phyloP scores from a whole-genome alignment of 2,113 vertebrate species.

The Octodon degus region DNA sequence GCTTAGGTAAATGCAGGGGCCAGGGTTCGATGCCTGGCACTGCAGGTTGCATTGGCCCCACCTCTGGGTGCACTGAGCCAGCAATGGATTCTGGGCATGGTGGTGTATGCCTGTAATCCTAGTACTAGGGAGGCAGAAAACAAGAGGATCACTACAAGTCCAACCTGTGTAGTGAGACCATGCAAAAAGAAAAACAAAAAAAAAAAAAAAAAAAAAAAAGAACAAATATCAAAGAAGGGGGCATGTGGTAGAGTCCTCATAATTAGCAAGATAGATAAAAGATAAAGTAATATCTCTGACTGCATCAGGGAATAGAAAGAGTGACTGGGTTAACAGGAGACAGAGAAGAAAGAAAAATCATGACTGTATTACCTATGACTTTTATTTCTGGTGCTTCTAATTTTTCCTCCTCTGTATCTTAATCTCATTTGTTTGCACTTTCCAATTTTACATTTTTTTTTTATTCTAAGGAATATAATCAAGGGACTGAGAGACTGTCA shows the following conservation, averaged over 20 bases:
- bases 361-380: accelerated
- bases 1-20: too few species aligned
- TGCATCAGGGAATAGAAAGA: not conserved
- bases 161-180: too few species aligned
- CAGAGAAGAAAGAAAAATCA: not conserved
- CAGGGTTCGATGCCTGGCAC: too few species aligned
- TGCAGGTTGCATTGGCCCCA: too few species aligned
- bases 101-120: too few species aligned
- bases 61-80: too few species aligned
- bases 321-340: not conserved
- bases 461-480: slow-evolving; percentile 48
- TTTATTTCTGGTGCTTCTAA: slow-evolving; percentile 26
- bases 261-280: not conserved
- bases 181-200: too few species aligned
- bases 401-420: not conserved
- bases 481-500: slow-evolving; percentile 54
- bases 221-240: not conserved
- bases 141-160: too few species aligned
- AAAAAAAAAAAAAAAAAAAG: not conserved
- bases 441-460: slow-evolving; percentile 45
- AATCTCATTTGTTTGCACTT: slow-evolving; percentile 57
- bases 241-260: not conserved
- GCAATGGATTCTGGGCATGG: too few species aligned
- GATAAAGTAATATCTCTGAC: not conserved
- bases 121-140: too few species aligned